Base-by-base conservation (phyloP, 2,888 invertebrate genomes). In the Eledona agricola region DNA sequence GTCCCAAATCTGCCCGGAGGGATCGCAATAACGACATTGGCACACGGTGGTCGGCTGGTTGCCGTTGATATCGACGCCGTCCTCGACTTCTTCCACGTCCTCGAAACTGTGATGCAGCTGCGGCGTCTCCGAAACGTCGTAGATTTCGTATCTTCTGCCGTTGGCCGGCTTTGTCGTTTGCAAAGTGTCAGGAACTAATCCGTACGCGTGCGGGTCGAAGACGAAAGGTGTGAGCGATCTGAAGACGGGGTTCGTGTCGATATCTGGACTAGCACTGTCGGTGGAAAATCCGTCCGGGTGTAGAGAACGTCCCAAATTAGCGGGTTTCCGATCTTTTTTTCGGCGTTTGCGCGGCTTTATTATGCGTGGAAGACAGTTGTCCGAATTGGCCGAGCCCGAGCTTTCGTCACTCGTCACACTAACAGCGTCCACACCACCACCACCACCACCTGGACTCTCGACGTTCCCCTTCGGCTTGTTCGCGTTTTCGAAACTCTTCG, bases 321-420 rank as follows among this genome's bases (percentile, higher is more conserved):
- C 70, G 19, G 90, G 88, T 77, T 91, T 90, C 63, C 91, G 81
- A 73, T 93, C 93, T 77, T 93, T 93, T 85, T 93, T 93, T 72
- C 93, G 85, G 38, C 93, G 83, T 73, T 93, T 93, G 35, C 93
- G 80, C 3, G 93, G 93, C 75, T 93, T 93, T 67, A 93, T 93
- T 59, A 93, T 92, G 64, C 93, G 82, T 59, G 93, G 93, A 70
- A 93, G 78, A 77, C 89, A 89, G 59, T 87, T 88, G 71, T 90
- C 90, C 4, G 87, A 81, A 60, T 79, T 79, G 57, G 77, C 78
- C 2, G 80, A 78, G 51, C 85, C 84, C 63, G 87, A 87, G 77
- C 88, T 88, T 78, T 89, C 89, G 74, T 89, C 89, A 76, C 88
- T 89, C 53, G 87, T 84, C 64, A 88, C 85, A 77, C 87, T 87